These are phyloP conservation scores for Sarcophaga subvicina DNA, from an alignment of 2,888 invertebrate species.

Conservation along the genomic window DNA sequence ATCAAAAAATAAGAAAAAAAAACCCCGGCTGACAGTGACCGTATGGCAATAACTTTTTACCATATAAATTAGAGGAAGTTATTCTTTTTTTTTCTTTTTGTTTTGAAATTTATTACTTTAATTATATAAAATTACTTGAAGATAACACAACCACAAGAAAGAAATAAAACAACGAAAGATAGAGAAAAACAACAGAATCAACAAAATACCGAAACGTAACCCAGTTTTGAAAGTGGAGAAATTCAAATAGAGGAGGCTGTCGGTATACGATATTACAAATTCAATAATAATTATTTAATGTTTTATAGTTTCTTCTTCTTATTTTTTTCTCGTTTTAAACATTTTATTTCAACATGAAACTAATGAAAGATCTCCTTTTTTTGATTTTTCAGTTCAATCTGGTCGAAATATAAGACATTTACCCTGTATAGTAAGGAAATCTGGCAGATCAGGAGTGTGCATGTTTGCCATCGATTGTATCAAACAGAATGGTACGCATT, in stretches of 20 bases:
- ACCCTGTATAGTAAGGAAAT: slow-evolving; percentile 92
- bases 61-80: slow-evolving; percentile 59
- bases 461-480: slow-evolving; percentile 97
- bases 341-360: background rate
- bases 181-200: slow-evolving; percentile 23
- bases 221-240: slow-evolving; percentile 42
- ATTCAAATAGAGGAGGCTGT: slow-evolving; percentile 2
- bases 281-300: background rate
- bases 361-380: background rate
- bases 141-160: slow-evolving; percentile 1
- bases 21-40: background rate
- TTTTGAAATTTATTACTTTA: slow-evolving; percentile 63
- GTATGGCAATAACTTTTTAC: slow-evolving; percentile 26
- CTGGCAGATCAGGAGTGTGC: slow-evolving; percentile 91
- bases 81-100: slow-evolving; percentile 11
- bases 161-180: background rate
- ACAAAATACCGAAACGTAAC: slow-evolving; percentile 57
- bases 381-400: slow-evolving; percentile 86
- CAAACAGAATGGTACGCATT: slow-evolving; percentile 94
- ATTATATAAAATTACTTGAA: slow-evolving; percentile 62
- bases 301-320: background rate
- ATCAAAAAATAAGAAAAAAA: background rate
- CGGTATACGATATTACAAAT: background rate
- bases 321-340: background rate
- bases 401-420: slow-evolving; percentile 95